Evolutionary conservation across 2,113 vertebrate genomes (phyloP).

Genomic region (Eptesicus fuscus): DNA sequence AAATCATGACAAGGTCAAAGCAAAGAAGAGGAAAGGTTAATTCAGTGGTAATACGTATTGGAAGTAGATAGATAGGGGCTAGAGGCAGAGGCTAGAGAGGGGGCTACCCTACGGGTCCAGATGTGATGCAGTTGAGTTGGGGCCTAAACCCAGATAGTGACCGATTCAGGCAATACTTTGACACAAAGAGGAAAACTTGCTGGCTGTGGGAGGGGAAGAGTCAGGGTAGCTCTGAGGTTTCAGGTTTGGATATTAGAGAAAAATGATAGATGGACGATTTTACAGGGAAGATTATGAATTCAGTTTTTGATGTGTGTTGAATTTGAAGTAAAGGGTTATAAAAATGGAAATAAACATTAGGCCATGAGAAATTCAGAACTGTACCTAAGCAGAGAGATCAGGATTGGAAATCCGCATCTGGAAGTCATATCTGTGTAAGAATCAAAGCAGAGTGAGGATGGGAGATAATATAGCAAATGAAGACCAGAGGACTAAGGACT

Average conservation of each 20-base stretch:
- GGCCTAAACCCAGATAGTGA: background rate
- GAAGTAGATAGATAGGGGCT: background rate
- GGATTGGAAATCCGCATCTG: background rate
- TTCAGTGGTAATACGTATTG: background rate
- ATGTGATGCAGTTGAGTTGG: background rate
- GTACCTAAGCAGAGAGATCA: background rate
- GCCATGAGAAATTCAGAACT: background rate
- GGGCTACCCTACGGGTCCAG: background rate
- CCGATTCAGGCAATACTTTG: background rate
- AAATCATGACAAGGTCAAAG: background rate
- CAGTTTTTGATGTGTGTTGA: background rate
- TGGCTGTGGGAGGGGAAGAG: background rate
- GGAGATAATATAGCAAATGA: background rate
- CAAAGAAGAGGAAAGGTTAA: background rate
- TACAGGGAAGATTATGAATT: background rate
- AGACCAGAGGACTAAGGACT: background rate
- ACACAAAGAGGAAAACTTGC: background rate
- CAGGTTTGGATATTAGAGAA: background rate
- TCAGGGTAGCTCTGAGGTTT: background rate
- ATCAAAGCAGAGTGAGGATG: background rate
- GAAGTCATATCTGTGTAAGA: constrained; percentile 16
- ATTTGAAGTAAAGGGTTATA: background rate
- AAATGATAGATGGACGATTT: background rate
- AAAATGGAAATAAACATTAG: background rate
- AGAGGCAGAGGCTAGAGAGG: background rate